Conservation (phyloP, 2,888 invertebrate species). For the Nephrotoma appendiculata region DNA sequence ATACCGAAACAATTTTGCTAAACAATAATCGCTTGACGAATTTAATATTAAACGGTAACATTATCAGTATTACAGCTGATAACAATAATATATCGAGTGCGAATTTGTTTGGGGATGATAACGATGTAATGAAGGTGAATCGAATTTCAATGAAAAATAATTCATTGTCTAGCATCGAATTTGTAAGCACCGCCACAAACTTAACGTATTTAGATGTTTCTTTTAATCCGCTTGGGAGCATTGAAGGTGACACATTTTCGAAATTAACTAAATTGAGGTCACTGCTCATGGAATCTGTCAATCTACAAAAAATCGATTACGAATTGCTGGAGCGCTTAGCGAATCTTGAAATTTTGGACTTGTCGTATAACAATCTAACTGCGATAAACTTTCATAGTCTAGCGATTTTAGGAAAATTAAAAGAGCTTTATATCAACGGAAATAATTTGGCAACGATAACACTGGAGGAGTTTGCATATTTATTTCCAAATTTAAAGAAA, state of each 20-base stretch:
- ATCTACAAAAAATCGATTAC: not conserved
- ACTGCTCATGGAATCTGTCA: not conserved
- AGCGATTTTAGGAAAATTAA: not conserved
- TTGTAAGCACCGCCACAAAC: not conserved
- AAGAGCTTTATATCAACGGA: not conserved
- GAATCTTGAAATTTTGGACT: not conserved
- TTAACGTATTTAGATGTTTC: not conserved
- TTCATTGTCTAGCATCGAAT: not conserved
- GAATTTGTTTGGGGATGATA: not conserved
- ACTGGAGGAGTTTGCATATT: not conserved
- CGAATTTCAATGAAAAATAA: not conserved
- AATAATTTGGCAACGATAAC: not conserved
- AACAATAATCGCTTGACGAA: not conserved
- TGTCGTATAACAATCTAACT: not conserved
- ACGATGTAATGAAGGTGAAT: not conserved
- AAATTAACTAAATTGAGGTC: not conserved
- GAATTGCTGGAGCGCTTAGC: not conserved
- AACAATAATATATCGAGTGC: not conserved
- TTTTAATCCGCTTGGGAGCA: not conserved
- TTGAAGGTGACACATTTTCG: not conserved
- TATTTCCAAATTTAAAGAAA: not conserved
- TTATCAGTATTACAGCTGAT: not conserved
- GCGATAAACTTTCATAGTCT: not conserved
- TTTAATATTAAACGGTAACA: not conserved
- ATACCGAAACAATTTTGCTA: not conserved